Percentiles rank a stretch among this genome's conserved stretches.
Conservation (phyloP, 2,797 vertebrate genomes). For the Holocentrus rufus region DNA sequence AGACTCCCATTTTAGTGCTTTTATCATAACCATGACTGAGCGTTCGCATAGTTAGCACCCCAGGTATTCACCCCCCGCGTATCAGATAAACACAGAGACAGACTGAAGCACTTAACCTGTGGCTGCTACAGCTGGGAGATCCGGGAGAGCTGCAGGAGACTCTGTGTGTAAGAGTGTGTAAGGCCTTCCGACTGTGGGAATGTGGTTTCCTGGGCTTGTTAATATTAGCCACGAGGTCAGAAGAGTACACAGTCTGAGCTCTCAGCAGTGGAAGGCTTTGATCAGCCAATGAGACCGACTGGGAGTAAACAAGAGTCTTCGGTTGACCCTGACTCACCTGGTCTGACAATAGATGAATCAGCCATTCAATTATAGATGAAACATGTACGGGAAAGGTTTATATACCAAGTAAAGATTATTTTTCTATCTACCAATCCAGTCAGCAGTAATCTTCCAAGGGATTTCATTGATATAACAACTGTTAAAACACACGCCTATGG, state of each 20-base stretch:
- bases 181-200: conserved; percentile 46
- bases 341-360: conserved; percentile 10
- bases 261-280: conserved; percentile 55
- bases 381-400: too few relatives aligned
- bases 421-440: too few relatives aligned
- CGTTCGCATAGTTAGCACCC: conserved; percentile 28
- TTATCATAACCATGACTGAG: conserved; percentile 25
- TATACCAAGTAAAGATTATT: too few relatives aligned
- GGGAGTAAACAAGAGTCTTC: conserved; percentile 20
- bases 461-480: too few relatives aligned
- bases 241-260: conserved; percentile 35
- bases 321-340: conserved; percentile 57
- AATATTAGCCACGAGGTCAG: conserved; percentile 50
- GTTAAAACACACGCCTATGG: too few relatives aligned
- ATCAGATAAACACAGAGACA: conserved; percentile 42
- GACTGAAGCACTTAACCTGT: conserved; percentile 59
- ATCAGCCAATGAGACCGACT: conserved; percentile 61
- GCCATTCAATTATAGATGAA: too few relatives aligned
- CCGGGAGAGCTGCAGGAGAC: conserved; percentile 38
- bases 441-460: too few relatives aligned
- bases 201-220: conserved; percentile 55
- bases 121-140: conserved; percentile 47
- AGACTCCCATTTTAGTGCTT: conserved; percentile 21
- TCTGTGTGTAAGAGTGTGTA: conserved; percentile 43
- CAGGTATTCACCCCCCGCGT: conserved; percentile 46